Base-by-base conservation (phyloP, 2,797 vertebrate species). In the Champsocephalus esox region DNA sequence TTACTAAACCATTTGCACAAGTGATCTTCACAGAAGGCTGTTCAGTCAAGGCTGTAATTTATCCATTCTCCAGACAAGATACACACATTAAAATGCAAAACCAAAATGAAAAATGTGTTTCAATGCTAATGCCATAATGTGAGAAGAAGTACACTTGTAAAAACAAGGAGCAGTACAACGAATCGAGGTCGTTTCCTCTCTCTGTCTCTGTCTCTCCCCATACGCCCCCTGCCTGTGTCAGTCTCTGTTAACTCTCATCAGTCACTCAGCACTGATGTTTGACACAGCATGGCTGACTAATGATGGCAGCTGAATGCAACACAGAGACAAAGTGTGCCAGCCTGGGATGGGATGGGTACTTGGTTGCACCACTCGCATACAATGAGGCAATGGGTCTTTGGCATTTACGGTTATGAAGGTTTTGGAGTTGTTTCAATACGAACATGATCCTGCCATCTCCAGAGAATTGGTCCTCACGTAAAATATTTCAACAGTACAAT, bases 281-380 rank as follows among this genome's bases (percentile, higher is more conserved):
- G 75, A 82, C 81, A 85, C 86, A 87, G 71, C 78, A 61, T 38
- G 80, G 79, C 77, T 73, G 68, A 83, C 52, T 81, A 87, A 79
- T 13, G 63, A 66, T 63, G 68, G 66, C 79, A 70, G 82, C 62
- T 73, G 59, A 68, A 69, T 66, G 77, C 70, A 77, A 67, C 80
- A 67, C 55, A 48, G 66, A 81, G 52, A 65, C 75, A 81, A 67
- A 67, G 59, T 68, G 74, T 83, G 83, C 68, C 73, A 81, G 32
- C 51, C 17, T 49, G 59, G 14, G 63, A 61, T 50, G 55, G 59
- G 49, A 46, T 54, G 48, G 21, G 16, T 17, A 19, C 50, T 62
- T 38, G n/a, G 56, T 56, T 28, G 21, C 59, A 67, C 69, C 56
- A 44, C 61, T 82, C 66, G 13, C 11, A 70, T n/a, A 60, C 6